phyloP scores from a whole-genome alignment of 2,888 invertebrate genomes.

The Hemithea aestivaria region DNA sequence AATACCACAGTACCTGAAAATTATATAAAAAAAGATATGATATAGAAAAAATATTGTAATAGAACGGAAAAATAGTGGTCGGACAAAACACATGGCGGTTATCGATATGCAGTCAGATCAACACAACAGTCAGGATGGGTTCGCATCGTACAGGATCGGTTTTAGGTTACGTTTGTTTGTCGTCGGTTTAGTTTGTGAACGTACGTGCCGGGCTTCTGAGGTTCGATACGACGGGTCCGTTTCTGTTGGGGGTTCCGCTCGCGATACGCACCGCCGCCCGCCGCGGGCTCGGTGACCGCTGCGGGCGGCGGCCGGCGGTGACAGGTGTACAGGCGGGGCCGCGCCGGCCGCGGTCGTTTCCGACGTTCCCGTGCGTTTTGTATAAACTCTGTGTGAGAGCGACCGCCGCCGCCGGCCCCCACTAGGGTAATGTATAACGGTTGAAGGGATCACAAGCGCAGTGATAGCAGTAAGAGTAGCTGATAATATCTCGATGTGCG shows the following conservation, averaged over 20 bases:
- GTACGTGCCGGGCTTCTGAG: conserved; percentile 26
- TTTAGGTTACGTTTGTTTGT: conserved; percentile 33
- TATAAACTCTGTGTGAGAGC: background rate
- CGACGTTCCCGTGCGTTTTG: background rate
- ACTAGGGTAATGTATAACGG: conserved; percentile 57
- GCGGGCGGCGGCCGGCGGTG: conserved; percentile 31
- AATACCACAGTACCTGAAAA: conserved; percentile 76
- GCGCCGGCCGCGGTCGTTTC: conserved; percentile 28
- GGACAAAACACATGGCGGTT: conserved; percentile 49
- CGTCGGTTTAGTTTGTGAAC: conserved; percentile 23
- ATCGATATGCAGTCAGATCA: conserved; percentile 35
- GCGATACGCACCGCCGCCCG: conserved; percentile 2
- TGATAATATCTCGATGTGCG: conserved; percentile 30
- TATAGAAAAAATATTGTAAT: conserved; percentile 51
- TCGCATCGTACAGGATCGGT: conserved; percentile 31
- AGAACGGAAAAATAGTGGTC: conserved; percentile 59
- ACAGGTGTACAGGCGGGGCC: no score
- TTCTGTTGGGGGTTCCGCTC: conserved; percentile 4
- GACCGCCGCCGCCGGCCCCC: conserved; percentile 27
- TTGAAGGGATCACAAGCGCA: conserved; percentile 68
- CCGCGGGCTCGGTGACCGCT: no score
- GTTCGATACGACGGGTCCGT: conserved; percentile 17
- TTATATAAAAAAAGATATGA: conserved; percentile 46
- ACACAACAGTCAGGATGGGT: conserved; percentile 32
- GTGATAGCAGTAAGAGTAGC: conserved; percentile 48